These are phyloP conservation scores for Saguinus imperator DNA, from an alignment of 2,113 vertebrate genomes.

Conservation along the genomic window DNA sequence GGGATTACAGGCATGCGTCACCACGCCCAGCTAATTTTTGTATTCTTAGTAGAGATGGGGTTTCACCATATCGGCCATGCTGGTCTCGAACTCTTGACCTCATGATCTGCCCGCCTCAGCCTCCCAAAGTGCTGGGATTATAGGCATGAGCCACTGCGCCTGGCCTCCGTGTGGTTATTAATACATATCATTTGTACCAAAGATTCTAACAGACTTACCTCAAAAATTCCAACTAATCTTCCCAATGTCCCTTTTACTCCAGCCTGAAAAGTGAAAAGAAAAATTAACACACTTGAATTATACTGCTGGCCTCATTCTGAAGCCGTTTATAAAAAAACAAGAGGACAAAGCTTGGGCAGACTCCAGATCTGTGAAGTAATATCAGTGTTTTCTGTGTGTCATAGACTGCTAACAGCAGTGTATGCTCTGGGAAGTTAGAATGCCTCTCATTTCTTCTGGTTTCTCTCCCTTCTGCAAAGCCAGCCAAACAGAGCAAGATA, in stretches of 20 bases:
- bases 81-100: too few species aligned
- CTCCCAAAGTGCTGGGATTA: too few species aligned
- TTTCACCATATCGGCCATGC: too few species aligned
- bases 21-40: too few species aligned
- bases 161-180: background rate
- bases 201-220: conserved; percentile 87
- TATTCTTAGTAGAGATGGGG: too few species aligned
- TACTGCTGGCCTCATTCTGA: background rate
- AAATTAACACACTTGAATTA: conserved; percentile 26
- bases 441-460: background rate
- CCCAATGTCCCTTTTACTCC: conserved; percentile 98
- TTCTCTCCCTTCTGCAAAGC: background rate
- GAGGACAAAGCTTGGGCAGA: background rate
- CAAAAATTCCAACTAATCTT: conserved; percentile 97
- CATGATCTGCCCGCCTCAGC: too few species aligned
- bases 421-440: background rate
- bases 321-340: background rate
- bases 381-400: background rate
- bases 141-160: too few species aligned
- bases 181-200: background rate
- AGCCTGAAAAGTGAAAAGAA: conserved; percentile 86
- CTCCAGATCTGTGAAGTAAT: background rate
- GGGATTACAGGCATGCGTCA: too few species aligned
- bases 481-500: background rate
- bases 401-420: background rate